These are phyloP conservation scores for Lycocerus yunnanus DNA, from an alignment of 2,888 invertebrate species.

Conservation along the genomic window DNA sequence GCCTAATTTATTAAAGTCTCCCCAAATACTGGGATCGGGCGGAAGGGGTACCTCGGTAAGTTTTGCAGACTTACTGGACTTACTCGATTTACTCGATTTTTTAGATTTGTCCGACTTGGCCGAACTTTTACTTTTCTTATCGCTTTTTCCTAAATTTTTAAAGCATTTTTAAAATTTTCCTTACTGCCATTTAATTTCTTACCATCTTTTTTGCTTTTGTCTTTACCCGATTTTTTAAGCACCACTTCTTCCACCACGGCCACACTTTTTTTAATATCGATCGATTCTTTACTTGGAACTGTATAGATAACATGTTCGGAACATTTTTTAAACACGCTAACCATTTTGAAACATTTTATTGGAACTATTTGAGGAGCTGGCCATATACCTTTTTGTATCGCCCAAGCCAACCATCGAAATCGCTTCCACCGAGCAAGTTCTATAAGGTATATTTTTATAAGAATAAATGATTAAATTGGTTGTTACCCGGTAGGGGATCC, in stretches of 20 bases:
- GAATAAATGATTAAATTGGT: not conserved
- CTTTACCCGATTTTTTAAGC: not conserved
- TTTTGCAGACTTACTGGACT: constrained; percentile 16
- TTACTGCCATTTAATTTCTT: not conserved
- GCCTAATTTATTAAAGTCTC: constrained; percentile 44
- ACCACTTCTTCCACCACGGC: constrained; percentile 23
- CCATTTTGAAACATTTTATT: constrained; percentile 45
- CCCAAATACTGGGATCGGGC: constrained; percentile 45
- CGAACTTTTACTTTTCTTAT: not conserved
- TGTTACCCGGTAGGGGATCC: constrained; percentile 41
- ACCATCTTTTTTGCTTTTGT: constrained; percentile 16
- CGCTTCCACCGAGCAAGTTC: constrained; percentile 55
- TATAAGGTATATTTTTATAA: constrained; percentile 15
- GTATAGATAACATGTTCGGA: constrained; percentile 24
- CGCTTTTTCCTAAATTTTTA: not conserved
- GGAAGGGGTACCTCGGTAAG: constrained; percentile 22
- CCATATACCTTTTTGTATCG: constrained; percentile 48
- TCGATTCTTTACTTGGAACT: constrained; percentile 27
- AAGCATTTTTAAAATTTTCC: not conserved
- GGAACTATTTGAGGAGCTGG: constrained; percentile 38
- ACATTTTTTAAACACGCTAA: constrained; percentile 42
- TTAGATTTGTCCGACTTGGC: not conserved
- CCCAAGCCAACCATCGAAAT: constrained; percentile 57
- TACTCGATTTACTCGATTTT: not conserved
- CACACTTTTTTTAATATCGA: constrained; percentile 30